Base-by-base conservation (phyloP, 2,113 vertebrate species). In the Sinocyclocheilus grahami region DNA sequence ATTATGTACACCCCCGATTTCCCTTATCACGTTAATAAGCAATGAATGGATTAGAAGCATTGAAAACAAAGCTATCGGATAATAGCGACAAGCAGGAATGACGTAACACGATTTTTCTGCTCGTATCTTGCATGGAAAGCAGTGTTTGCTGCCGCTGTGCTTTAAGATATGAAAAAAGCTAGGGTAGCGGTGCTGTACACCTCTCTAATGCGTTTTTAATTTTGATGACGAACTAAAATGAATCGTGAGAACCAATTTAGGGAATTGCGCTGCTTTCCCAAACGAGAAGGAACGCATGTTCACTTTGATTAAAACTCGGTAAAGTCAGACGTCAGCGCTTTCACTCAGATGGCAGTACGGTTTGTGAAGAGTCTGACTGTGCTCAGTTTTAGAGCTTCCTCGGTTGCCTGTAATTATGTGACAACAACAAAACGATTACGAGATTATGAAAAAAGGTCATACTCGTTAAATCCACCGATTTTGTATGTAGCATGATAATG, bases 321-420 rank as follows among this genome's bases (percentile, higher is more conserved):
- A 88, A 75, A 83, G 22, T 13, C 12, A 46, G 82, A 8, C 87
- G 87, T 92, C 92, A 92, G 92, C 91, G 84, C 42, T 92, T 93
- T 92, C 76, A 10, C 30, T 39, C 20, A 0, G 69, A 42, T 51
- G 48, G 48, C 48, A 51, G 12, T 13, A 51, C 33, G 76, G 82
- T 76, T 81, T 82, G 75, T 39, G 55, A 24, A 76, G 42, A 85
- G 48, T 89, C 86, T 82, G 42, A 55, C 76, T 85, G 79, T 83
- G 37, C 55, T 84, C 51, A 12, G 51, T 80, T 84, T 55, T 58
- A 78, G 6, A 84, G 42, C 18, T 53, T 87, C 55, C 76, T 84
- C 22, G 33, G 42, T 62, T 74, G 76, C 69, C 63, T 90, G 85
- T 90, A 91, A 93, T 93, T 94, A 93, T 87, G 92, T 90, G 86